Percentiles rank a stretch among this genome's conserved stretches.
phyloP scores from a whole-genome alignment of 2,888 invertebrate genomes.

The Sphinx pinastri region DNA sequence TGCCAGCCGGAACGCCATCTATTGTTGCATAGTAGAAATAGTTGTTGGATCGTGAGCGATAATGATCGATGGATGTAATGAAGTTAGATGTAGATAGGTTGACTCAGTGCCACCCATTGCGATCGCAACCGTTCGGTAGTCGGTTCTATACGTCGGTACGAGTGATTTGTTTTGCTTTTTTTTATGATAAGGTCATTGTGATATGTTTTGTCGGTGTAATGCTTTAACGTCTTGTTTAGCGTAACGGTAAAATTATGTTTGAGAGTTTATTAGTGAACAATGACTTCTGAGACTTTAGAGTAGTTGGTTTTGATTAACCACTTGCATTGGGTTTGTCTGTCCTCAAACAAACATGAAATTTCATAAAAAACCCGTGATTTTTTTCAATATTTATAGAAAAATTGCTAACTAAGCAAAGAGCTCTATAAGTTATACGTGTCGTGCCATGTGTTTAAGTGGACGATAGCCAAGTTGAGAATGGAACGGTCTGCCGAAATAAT shows the following conservation, averaged over 20 bases:
- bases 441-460: too few species aligned
- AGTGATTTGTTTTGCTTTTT: conserved; percentile 58
- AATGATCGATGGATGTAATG: conserved; percentile 77
- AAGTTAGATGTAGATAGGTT: conserved; percentile 70
- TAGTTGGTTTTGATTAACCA: too few species aligned
- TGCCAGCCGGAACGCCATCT: conserved; percentile 75
- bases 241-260: too few species aligned
- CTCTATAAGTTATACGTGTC: too few species aligned
- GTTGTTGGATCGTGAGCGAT: conserved; percentile 75
- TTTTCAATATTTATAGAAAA: too few species aligned
- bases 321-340: neutral
- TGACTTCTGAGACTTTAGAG: too few species aligned
- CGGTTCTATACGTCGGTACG: conserved; percentile 45
- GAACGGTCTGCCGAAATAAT: too few species aligned
- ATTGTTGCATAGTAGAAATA: conserved; percentile 82
- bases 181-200: conserved; percentile 51
- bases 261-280: too few species aligned
- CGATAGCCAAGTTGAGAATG: too few species aligned
- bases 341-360: too few species aligned
- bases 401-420: too few species aligned
- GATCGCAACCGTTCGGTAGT: conserved; percentile 74
- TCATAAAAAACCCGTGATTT: too few species aligned
- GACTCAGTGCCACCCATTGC: conserved; percentile 68
- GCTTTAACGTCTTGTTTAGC: neutral
- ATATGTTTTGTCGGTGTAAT: conserved; percentile 3